Evolutionary conservation across 2,888 invertebrate genomes (phyloP).

Genomic region (Neoitamus cyanurus): DNA sequence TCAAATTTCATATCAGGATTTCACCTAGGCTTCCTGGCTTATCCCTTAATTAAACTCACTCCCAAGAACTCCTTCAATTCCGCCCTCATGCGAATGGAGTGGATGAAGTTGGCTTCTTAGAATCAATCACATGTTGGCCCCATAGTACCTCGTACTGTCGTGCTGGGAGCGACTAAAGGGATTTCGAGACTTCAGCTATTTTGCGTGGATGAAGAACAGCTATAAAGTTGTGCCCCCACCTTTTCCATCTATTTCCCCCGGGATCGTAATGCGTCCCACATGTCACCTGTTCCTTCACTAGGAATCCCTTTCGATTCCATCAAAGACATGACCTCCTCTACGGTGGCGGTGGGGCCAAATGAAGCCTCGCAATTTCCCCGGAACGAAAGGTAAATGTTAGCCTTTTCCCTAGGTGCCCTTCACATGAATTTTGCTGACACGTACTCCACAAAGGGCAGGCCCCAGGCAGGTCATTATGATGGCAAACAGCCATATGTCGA

Average conservation of each 20-base stretch:
- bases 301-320: background rate
- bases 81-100: background rate
- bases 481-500: background rate
- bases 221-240: background rate
- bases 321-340: background rate
- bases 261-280: background rate
- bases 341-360: background rate
- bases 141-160: background rate
- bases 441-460: background rate
- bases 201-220: background rate
- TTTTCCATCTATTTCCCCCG: background rate
- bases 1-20: background rate
- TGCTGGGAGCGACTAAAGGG: background rate
- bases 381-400: background rate
- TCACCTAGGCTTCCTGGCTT: background rate
- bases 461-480: background rate
- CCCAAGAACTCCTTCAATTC: background rate
- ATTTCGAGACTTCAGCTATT: background rate
- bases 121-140: background rate
- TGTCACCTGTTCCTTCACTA: background rate
- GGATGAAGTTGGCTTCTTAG: background rate
- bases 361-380: background rate
- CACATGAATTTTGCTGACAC: background rate
- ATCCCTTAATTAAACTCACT: background rate
- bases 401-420: background rate